A percentile compares a stretch with the other conserved stretches of the same genome.
phyloP scores from a whole-genome alignment of 1,140 invertebrate species.

The Pomacea maculata region DNA sequence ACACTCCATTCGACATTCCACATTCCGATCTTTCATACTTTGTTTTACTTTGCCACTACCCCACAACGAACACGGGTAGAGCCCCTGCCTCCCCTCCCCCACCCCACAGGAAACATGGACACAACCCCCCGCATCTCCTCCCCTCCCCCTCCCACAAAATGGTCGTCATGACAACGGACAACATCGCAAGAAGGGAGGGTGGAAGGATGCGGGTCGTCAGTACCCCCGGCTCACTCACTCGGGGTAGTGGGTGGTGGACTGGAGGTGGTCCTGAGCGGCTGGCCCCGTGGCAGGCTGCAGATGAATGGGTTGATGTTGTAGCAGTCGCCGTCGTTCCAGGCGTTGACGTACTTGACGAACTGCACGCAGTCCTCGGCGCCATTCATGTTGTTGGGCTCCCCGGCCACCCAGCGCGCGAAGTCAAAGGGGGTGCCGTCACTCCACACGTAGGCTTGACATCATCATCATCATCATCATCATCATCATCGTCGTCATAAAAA shows the following conservation, averaged over 20 bases:
- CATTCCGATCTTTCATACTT: no score
- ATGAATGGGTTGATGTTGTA: constrained; percentile 44
- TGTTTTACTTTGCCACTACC: no score
- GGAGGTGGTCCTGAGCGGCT: constrained; percentile 3
- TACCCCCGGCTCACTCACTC: constrained; percentile 2
- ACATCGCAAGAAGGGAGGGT: no score
- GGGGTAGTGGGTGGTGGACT: constrained; percentile 21
- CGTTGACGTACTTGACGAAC: constrained; percentile 19
- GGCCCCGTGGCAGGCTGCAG: constrained; percentile 45
- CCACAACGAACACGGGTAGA: no score
- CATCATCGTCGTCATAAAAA: no score
- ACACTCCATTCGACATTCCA: no score
- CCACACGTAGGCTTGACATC: constrained; percentile 45
- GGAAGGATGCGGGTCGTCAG: no score
- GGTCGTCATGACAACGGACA: no score
- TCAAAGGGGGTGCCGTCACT: constrained; percentile 39
- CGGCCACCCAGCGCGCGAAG: constrained; percentile 39
- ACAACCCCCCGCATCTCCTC: no score
- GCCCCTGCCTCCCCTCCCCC: no score
- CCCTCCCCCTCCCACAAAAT: no score
- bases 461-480: not conserved
- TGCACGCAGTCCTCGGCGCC: constrained; percentile 46
- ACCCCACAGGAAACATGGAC: no score
- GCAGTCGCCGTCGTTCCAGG: constrained; percentile 49
- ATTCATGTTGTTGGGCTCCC: constrained; percentile 45